A percentile compares a stretch with the other conserved stretches of the same genome.
Evolutionary conservation across 2,888 invertebrate species (phyloP).

Genomic region (Hoplodrina blanda): DNA sequence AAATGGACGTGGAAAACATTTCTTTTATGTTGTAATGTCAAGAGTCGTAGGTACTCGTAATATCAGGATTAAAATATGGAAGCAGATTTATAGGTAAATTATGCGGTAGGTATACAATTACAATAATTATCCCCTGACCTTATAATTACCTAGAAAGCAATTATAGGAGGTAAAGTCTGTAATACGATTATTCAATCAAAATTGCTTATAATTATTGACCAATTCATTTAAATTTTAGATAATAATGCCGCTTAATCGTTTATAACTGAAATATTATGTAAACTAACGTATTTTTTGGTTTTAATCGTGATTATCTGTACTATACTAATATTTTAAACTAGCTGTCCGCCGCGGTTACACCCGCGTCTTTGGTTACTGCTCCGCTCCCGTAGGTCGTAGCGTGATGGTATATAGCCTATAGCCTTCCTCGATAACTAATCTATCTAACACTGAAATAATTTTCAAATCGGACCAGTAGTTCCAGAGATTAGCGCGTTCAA

Average conservation of each 20-base stretch:
- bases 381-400: too few species aligned
- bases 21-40: slow-evolving; percentile 14
- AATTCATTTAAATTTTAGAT: slow-evolving; percentile 8
- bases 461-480: too few species aligned
- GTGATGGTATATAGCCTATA: too few species aligned
- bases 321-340: too few species aligned
- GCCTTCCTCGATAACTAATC: too few species aligned
- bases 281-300: too few species aligned
- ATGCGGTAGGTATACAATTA: background rate
- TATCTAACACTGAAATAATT: too few species aligned
- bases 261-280: background rate
- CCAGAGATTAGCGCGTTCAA: too few species aligned
- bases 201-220: background rate
- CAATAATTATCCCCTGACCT: background rate
- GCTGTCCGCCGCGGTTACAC: too few species aligned
- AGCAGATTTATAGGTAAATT: slow-evolving; percentile 1
- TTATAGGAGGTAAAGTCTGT: slow-evolving; percentile 2
- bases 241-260: background rate
- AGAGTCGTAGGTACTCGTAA: background rate
- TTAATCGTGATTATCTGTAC: background rate
- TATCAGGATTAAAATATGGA: background rate
- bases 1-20: slow-evolving; percentile 51
- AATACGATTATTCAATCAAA: slow-evolving; percentile 8
- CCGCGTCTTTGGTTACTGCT: too few species aligned
- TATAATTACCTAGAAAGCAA: background rate